Evolutionary conservation across 2,888 invertebrate genomes (phyloP).

Genomic region (Pogonocherus hispidulus): DNA sequence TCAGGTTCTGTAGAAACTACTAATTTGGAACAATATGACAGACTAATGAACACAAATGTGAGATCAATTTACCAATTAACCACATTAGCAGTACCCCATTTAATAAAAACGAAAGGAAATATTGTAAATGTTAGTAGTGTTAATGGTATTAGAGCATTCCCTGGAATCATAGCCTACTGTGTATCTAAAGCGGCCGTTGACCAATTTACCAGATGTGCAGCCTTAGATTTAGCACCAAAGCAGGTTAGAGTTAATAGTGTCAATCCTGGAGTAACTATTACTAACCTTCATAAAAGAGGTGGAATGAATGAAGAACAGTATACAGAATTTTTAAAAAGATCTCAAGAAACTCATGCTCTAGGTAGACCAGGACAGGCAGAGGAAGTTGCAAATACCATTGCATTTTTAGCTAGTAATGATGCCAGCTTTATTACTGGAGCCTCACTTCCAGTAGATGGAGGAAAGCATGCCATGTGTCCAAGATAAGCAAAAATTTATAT

Average conservation of each 20-base stretch:
- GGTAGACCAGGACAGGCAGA: slow-evolving; percentile 86
- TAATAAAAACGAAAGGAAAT: slow-evolving; percentile 82
- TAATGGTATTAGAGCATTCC: slow-evolving; percentile 90
- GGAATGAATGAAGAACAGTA: slow-evolving; percentile 89
- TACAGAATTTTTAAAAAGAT: slow-evolving; percentile 85
- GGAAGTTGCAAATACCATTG: slow-evolving; percentile 92
- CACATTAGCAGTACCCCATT: slow-evolving; percentile 88
- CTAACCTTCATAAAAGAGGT: slow-evolving; percentile 88
- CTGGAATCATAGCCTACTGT: slow-evolving; percentile 90
- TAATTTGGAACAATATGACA: slow-evolving; percentile 88
- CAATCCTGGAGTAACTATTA: slow-evolving; percentile 93
- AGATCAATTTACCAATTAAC: slow-evolving; percentile 87
- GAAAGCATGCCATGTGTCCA: slow-evolving; percentile 94
- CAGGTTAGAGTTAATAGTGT: slow-evolving; percentile 92
- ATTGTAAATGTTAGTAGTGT: slow-evolving; percentile 97
- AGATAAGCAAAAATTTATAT: slow-evolving; percentile 74
- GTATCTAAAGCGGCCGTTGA: slow-evolving; percentile 96
- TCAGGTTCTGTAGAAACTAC: slow-evolving; percentile 88
- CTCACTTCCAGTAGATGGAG: slow-evolving; percentile 93
- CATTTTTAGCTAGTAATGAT: slow-evolving; percentile 90
- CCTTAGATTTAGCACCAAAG: slow-evolving; percentile 86
- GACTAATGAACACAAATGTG: slow-evolving; percentile 91
- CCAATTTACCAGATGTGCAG: slow-evolving; percentile 93
- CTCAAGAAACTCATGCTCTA: slow-evolving; percentile 91
- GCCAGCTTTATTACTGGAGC: slow-evolving; percentile 94